Evolutionary conservation across 2,797 vertebrate species (phyloP).

Genomic region (Tenualosa ilisha): DNA sequence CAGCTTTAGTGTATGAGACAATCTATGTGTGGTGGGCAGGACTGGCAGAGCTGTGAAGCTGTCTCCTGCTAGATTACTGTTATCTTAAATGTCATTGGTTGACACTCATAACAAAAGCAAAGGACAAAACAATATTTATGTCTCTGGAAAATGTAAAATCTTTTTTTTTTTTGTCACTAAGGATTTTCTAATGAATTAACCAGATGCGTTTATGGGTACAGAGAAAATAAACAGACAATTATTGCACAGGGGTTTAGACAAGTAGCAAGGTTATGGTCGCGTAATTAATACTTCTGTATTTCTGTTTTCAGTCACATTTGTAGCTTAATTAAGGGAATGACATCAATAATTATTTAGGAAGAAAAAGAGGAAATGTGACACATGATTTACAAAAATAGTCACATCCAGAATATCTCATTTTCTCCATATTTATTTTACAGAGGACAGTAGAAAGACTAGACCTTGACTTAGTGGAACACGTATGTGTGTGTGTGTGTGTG

Average conservation of each 20-base stretch:
- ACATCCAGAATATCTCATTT: conserved; percentile 7
- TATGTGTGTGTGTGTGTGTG: background rate
- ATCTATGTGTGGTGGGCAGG: background rate
- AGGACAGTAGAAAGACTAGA: background rate
- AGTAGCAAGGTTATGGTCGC: conserved; percentile 5
- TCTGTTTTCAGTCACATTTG: conserved; percentile 2
- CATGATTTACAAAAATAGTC: background rate
- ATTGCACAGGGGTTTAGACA: conserved; percentile 9
- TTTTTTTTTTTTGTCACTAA: background rate
- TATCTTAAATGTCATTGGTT: conserved; percentile 17
- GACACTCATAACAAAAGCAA: background rate
- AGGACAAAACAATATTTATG: conserved; percentile 24
- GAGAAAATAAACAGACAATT: conserved; percentile 17
- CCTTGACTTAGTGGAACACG: background rate
- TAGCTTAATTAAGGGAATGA: conserved; percentile 12
- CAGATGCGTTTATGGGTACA: conserved; percentile 14
- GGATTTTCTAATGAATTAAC: background rate
- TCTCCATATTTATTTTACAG: background rate
- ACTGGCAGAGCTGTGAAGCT: background rate
- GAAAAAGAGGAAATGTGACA: background rate
- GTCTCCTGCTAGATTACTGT: conserved; percentile 4
- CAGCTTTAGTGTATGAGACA: background rate
- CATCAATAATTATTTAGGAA: background rate
- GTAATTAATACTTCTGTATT: conserved; percentile 12
- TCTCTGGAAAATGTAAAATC: background rate